Evolutionary conservation across 2,888 invertebrate species (phyloP).

Genomic region (Steinernema hermaphroditum): DNA sequence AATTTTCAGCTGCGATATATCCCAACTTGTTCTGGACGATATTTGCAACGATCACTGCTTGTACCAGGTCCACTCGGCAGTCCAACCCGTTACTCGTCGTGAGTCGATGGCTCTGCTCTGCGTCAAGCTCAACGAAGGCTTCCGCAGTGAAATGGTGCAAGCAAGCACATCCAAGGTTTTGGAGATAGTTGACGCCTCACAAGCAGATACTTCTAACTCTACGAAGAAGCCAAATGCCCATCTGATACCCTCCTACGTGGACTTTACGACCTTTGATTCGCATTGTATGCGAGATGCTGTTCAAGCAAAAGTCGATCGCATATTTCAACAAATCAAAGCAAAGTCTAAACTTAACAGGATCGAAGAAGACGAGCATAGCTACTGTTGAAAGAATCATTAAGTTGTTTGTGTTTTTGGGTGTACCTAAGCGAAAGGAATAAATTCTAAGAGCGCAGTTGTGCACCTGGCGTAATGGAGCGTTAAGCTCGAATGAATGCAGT

Average conservation of each 20-base stretch:
- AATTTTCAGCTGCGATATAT: neutral
- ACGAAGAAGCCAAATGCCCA: neutral
- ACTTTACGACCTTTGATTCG: neutral
- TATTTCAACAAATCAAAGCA: neutral
- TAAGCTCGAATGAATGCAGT: no score
- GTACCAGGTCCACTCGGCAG: neutral
- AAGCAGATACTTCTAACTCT: neutral
- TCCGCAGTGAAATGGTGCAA: neutral
- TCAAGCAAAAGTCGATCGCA: neutral
- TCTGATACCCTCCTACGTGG: neutral
- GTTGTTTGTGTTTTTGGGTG: no score
- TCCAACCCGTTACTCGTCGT: neutral
- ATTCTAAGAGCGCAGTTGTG: no score
- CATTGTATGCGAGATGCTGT: neutral
- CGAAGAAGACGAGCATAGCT: conserved; percentile 3
- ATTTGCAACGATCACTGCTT: neutral
- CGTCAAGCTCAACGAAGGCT: neutral
- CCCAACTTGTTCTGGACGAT: neutral
- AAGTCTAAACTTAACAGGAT: neutral
- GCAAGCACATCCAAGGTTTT: no score
- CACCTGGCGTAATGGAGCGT: no score
- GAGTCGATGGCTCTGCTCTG: conserved; percentile 10
- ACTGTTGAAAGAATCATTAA: no score
- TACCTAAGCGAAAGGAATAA: no score
- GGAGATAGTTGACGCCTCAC: no score